Evolutionary conservation across 2,888 invertebrate species (phyloP).

Genomic region (Polymixis lichenea): DNA sequence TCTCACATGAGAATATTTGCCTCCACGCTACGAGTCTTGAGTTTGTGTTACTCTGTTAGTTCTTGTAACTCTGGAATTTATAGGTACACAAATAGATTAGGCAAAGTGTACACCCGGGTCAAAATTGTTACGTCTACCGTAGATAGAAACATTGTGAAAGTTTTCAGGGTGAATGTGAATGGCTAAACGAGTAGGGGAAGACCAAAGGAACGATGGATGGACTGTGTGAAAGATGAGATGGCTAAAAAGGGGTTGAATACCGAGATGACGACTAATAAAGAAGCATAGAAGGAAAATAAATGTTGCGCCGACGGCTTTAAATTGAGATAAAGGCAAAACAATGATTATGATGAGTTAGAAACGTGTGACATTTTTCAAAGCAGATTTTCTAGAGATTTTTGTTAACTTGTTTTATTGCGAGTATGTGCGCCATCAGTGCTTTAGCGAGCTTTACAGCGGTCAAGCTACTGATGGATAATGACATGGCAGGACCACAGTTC

Average conservation of each 20-base stretch:
- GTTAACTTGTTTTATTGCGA: not conserved
- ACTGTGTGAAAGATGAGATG: not conserved
- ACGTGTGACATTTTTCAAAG: not conserved
- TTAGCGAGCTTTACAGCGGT: not conserved
- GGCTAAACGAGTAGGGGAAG: not conserved
- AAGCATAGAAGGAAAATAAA: not conserved
- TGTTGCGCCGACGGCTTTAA: not conserved
- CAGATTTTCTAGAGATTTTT: not conserved
- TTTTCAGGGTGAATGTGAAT: not conserved
- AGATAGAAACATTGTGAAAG: not conserved
- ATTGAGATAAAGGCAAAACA: not conserved
- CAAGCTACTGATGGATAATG: too few relatives aligned
- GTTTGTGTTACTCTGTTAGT: conserved; percentile 22
- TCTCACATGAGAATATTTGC: conserved; percentile 36
- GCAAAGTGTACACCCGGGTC: not conserved
- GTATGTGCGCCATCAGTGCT: not conserved
- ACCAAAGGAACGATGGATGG: not conserved
- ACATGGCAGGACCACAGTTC: not conserved
- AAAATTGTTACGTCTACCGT: not conserved
- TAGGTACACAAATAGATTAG: conserved; percentile 2
- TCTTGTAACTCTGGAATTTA: conserved; percentile 37
- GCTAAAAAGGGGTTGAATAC: not conserved
- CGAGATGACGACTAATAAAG: not conserved
- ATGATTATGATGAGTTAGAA: not conserved
- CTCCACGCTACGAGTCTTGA: conserved; percentile 15